Evolutionary conservation across 2,888 invertebrate species (phyloP), one percentile per base, ranked within the genome.

Genomic region (Trichacis sp.): DNA sequence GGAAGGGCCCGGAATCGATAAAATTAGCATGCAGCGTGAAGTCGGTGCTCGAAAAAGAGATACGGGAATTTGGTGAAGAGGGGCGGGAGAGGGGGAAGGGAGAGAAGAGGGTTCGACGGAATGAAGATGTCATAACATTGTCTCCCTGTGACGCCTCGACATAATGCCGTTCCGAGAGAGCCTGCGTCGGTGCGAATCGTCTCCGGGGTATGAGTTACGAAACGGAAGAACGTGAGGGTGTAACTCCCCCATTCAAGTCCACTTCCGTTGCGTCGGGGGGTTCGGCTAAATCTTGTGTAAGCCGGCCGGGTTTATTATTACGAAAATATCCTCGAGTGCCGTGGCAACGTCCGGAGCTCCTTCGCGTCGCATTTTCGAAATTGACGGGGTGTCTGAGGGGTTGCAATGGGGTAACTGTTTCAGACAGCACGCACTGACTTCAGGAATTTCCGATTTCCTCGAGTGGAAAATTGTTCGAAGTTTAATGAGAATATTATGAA

Each of bases 71-170:
- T 24, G n/a, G 9, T 20, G 54, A 18, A 59, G 49, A 30, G 47
- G 36, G 40, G n/a, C n/a, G n/a, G 15, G 43, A 50, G 42, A 55
- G 48, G 51, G 17, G 33, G 36, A 58, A 51, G 60, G 43, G 52
- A 30, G 43, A 24, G 40, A 48, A 58, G 38, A 24, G 24, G 24
- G 24, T 24, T 56, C 50, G 46, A 17, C 74, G 76, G 74, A 55
- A 79, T 73, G 64, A 73, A 80, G 77, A 77, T 76, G 79, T 80
- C 79, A 79, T 78, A 81, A 81, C 79, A 79, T 80, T 80, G 75
- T 76, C 75, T 73, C 70, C 69, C 72, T 64, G 64, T 72, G 75
- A 78, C 75, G 77, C 76, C 75, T 73, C 70, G 69, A 69, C 38
- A 64, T 74, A 77, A 76, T 73, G 72, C 66, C 12, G 33, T n/a